phyloP scores from a whole-genome alignment of 2,113 vertebrate species.

The Pelvicachromis taeniatus region DNA sequence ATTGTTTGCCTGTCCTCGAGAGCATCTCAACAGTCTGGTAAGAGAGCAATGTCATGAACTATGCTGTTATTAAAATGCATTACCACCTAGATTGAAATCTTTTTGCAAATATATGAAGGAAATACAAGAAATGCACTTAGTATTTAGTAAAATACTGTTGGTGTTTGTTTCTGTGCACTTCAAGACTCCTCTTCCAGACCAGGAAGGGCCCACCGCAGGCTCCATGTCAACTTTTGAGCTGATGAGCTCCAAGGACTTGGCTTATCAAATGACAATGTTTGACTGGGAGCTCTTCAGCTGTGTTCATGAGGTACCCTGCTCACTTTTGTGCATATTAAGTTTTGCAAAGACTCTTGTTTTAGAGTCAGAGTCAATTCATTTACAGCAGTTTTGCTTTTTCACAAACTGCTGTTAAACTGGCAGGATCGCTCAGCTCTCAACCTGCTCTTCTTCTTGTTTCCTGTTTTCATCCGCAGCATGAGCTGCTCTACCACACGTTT shows the following conservation, averaged over 20 bases:
- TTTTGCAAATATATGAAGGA: background rate
- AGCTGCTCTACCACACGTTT: slow-evolving; percentile 95
- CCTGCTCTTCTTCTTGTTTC: background rate
- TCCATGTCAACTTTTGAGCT: slow-evolving; percentile 94
- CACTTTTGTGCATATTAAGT: background rate
- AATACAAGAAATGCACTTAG: background rate
- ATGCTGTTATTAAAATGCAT: background rate
- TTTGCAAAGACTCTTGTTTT: background rate
- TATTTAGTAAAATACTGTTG: background rate
- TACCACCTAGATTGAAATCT: background rate
- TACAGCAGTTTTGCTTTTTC: background rate
- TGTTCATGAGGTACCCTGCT: slow-evolving; percentile 84
- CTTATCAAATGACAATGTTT: slow-evolving; percentile 94
- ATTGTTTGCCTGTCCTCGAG: slow-evolving; percentile 87
- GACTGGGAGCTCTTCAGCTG: slow-evolving; percentile 99
- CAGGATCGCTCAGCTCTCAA: background rate
- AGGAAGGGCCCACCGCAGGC: slow-evolving; percentile 90
- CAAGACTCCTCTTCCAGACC: slow-evolving; percentile 91
- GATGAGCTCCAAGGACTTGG: slow-evolving; percentile 98
- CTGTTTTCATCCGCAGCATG: slow-evolving; percentile 73
- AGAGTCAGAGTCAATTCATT: background rate
- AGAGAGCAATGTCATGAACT: background rate
- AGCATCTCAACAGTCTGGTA: slow-evolving; percentile 89
- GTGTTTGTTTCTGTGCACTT: background rate
- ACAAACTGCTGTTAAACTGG: background rate